Conservation (phyloP, 2,113 vertebrate species). For the Petrocephalus microphthalmus region DNA sequence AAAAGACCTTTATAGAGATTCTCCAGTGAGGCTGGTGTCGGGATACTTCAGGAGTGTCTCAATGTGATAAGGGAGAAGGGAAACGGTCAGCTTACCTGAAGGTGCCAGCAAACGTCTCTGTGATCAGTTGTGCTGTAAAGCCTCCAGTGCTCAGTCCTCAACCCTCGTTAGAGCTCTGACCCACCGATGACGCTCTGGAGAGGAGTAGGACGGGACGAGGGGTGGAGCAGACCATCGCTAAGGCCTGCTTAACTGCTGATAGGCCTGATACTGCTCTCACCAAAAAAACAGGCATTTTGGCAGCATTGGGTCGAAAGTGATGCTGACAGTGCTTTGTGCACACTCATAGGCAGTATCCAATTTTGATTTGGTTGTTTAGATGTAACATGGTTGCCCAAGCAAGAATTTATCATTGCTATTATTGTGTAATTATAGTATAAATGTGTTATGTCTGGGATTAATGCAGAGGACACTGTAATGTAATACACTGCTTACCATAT, state of each 20-base stretch:
- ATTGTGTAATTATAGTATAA: background rate
- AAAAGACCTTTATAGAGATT: background rate
- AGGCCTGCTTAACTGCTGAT: background rate
- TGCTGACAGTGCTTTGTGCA: background rate
- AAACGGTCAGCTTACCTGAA: slow-evolving; percentile 6
- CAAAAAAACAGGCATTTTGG: background rate
- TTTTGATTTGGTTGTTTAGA: background rate
- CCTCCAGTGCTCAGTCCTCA: background rate
- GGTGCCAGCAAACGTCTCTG: background rate
- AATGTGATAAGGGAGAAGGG: background rate
- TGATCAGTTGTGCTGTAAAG: background rate
- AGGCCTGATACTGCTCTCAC: background rate
- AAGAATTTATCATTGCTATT: background rate
- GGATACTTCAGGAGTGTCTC: background rate
- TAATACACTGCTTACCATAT: background rate
- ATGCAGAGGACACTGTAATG: background rate
- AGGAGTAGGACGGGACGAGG: background rate
- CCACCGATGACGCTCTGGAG: background rate
- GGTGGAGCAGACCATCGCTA: background rate
- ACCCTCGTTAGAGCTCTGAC: background rate
- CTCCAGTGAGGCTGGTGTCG: background rate
- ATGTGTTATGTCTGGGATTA: background rate
- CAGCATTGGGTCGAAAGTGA: background rate
- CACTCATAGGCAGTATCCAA: background rate
- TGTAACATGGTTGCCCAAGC: background rate